Conservation (phyloP, 1,140 invertebrate species). For the Platorchestia sp. region DNA sequence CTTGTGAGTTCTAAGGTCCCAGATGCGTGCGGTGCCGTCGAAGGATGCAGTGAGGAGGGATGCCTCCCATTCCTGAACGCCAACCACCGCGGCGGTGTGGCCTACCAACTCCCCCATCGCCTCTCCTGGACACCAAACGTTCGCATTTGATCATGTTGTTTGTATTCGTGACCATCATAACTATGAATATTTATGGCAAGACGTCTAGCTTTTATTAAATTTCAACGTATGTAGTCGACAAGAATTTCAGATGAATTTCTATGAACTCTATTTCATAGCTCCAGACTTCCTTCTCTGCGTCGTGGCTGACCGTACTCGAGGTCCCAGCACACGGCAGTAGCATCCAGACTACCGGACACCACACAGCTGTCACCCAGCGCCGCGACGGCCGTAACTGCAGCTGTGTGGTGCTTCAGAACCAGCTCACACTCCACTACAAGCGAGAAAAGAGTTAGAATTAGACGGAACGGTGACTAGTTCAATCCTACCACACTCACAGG, state of each 20-base stretch:
- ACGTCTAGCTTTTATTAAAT: not conserved
- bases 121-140: not conserved
- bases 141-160: not conserved
- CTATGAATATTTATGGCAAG: not conserved
- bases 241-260: not conserved
- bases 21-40: not conserved
- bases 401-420: constrained; percentile 22
- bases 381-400: not conserved
- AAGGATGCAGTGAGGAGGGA: not conserved
- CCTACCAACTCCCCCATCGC: not conserved
- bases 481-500: not conserved
- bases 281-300: not conserved
- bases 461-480: not conserved
- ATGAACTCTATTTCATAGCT: not conserved
- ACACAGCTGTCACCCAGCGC: not conserved
- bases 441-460: not conserved
- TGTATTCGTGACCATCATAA: not conserved
- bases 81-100: not conserved
- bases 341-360: constrained; percentile 3
- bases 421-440: not conserved
- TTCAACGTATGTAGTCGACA: not conserved
- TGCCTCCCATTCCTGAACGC: not conserved
- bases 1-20: constrained; percentile 22
- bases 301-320: not conserved
- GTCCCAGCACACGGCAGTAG: constrained; percentile 12